Conservation (phyloP, 2,888 invertebrate genomes). For the Philopedon plagiatum region DNA sequence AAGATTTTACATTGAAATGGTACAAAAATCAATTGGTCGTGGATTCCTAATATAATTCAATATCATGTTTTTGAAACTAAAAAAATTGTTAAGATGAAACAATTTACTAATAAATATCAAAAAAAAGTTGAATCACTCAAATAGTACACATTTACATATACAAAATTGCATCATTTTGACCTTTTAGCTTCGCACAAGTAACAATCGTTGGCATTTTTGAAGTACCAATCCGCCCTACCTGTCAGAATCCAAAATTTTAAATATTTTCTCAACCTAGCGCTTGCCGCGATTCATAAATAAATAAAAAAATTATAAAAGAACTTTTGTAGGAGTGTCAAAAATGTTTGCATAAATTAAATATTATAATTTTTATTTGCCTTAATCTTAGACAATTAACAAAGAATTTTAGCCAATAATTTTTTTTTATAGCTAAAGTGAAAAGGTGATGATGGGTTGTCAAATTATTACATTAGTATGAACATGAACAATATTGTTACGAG, state of each 20-base stretch:
- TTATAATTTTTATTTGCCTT: not conserved
- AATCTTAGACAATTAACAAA: not conserved
- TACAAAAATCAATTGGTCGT: too few relatives aligned
- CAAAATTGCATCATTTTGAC: conserved; percentile 3
- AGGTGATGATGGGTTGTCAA: conserved; percentile 1
- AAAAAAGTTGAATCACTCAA: not conserved
- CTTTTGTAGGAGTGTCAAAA: not conserved
- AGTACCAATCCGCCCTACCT: not conserved
- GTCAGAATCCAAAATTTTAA: not conserved
- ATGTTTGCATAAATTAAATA: not conserved
- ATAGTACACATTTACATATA: not conserved
- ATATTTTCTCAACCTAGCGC: not conserved
- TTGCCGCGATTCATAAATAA: not conserved
- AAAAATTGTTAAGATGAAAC: too few relatives aligned
- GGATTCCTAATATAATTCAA: too few relatives aligned
- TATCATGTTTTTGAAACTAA: too few relatives aligned
- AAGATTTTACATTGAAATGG: too few relatives aligned
- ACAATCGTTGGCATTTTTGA: not conserved
- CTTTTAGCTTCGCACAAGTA: not conserved
- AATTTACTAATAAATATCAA: too few relatives aligned
- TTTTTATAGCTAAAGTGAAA: conserved; percentile 13
- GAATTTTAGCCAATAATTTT: not conserved
- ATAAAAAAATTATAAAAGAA: not conserved
- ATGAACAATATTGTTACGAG: conserved; percentile 13
- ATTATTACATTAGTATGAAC: conserved; percentile 7